Base-by-base conservation (phyloP, 2,888 invertebrate genomes). In the Sphaerophoria rueppellii region DNA sequence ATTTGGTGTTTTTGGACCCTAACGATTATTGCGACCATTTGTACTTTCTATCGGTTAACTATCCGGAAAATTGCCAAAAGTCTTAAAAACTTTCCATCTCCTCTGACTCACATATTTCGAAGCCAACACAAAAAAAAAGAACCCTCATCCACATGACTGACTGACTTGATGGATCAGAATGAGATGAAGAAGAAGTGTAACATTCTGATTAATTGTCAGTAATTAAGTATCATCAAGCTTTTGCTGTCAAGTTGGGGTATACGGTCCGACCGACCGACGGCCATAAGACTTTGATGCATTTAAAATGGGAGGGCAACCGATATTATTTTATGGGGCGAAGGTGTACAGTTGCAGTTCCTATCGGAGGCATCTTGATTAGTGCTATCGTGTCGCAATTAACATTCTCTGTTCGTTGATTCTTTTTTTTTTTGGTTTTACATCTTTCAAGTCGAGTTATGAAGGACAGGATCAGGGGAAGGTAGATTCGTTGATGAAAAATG, bases 1-100 rank as follows among this genome's bases (percentile, higher is more conserved):
- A 60, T 54, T 76, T 43, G 72, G 52, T 57, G 24, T 24, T 24
- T 24, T 24, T 24, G 24, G 24, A 24, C 24, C 65, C 82, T 82
- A 82, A 82, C 82, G 82, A 74, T 82, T 82, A 82, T 82, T 82
- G 70, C 57, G 9, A 48, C 50, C 82, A 70, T 58, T 82, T 78
- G 16, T 40, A 67, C 63, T 73, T 78, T 54, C 73, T 74, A 82
- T 78, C 79, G 82, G 78, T 74, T 74, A 82, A 77, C 77, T 65
- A 73, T 77, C 76, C 43, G 69, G 77, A 76, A 77, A 77, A 77
- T 72, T 37, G 16, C 52, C 63, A 60, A 72, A 71, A 54, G 54
- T 67, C 40, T 67, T 67, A 55, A 61, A 80, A 40, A 61, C 67
- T 55, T 67, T 61, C 46, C 14, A 40, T 40, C 11, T 12, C 12